Conservation (phyloP, 2,888 invertebrate genomes). For the Lymantria monacha region DNA sequence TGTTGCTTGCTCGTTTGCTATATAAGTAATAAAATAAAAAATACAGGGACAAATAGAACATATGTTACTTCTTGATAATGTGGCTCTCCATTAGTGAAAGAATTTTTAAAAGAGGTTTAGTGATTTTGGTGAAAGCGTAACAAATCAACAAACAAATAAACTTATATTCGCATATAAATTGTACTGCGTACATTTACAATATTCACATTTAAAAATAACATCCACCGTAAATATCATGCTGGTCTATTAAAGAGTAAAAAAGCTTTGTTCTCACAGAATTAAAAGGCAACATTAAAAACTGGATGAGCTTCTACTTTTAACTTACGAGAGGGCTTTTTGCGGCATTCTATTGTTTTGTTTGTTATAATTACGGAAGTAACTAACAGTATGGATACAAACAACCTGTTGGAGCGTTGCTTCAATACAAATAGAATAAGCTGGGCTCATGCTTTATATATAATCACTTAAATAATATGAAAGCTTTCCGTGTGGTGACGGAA, state of each 20-base stretch:
- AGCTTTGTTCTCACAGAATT: slow-evolving; percentile 18
- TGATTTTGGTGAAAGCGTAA: too few relatives aligned
- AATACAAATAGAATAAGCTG: slow-evolving; percentile 25
- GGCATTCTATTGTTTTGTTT: slow-evolving; percentile 28
- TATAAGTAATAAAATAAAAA: too few relatives aligned
- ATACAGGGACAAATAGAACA: too few relatives aligned
- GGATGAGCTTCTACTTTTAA: slow-evolving; percentile 18
- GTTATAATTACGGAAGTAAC: slow-evolving; percentile 32
- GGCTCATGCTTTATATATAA: neutral
- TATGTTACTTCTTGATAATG: too few relatives aligned
- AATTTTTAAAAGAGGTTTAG: too few relatives aligned
- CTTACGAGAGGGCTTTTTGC: slow-evolving; percentile 25
- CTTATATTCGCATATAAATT: too few relatives aligned
- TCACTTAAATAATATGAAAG: neutral
- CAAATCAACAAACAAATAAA: too few relatives aligned
- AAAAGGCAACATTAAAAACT: slow-evolving; percentile 21
- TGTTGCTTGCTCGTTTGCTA: too few relatives aligned
- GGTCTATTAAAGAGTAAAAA: slow-evolving; percentile 6
- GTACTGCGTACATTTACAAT: too few relatives aligned
- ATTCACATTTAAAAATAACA: neutral
- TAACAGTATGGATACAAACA: slow-evolving; percentile 27
- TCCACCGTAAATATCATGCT: neutral
- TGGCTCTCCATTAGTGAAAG: too few relatives aligned
- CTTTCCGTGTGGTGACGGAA: neutral
- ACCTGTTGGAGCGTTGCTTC: slow-evolving; percentile 28